Percentiles rank a stretch among this genome's conserved stretches.
Evolutionary conservation across 1,140 invertebrate species (phyloP).

Genomic region (Holotrichia oblita): DNA sequence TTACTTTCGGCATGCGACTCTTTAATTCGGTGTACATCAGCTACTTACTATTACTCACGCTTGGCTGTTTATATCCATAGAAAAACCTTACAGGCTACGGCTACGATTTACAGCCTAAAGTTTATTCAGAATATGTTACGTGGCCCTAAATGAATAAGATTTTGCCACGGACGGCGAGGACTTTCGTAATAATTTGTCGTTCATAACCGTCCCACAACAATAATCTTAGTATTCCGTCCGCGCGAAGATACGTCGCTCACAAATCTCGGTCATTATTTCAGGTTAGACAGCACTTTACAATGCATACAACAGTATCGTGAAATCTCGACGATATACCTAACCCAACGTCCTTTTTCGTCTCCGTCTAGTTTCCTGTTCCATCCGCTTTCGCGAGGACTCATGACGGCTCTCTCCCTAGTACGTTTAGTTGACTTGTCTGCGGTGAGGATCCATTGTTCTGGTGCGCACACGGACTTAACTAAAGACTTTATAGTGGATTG

Average conservation of each 20-base stretch:
- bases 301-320: conserved; percentile 49
- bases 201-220: background rate
- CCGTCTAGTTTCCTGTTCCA: conserved; percentile 16
- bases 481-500: conserved; percentile 59
- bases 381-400: conserved; percentile 1
- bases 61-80: too few species aligned
- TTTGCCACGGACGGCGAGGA: background rate
- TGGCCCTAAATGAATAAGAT: background rate
- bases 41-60: too few species aligned
- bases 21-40: too few species aligned
- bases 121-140: background rate
- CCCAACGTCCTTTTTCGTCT: background rate
- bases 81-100: too few species aligned
- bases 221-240: background rate
- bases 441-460: conserved; percentile 55
- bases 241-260: conserved; percentile 3
- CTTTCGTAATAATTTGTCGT: background rate
- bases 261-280: conserved; percentile 49
- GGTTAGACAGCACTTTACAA: conserved; percentile 56
- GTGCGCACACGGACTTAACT: conserved; percentile 51
- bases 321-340: conserved; percentile 57
- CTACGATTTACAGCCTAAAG: too few species aligned
- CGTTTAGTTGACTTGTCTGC: conserved; percentile 50
- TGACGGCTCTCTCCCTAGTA: conserved; percentile 15
- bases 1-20: too few species aligned